These are phyloP conservation scores for Scophthalmus maximus DNA, from an alignment of 2,113 vertebrate species.

Conservation along the genomic window DNA sequence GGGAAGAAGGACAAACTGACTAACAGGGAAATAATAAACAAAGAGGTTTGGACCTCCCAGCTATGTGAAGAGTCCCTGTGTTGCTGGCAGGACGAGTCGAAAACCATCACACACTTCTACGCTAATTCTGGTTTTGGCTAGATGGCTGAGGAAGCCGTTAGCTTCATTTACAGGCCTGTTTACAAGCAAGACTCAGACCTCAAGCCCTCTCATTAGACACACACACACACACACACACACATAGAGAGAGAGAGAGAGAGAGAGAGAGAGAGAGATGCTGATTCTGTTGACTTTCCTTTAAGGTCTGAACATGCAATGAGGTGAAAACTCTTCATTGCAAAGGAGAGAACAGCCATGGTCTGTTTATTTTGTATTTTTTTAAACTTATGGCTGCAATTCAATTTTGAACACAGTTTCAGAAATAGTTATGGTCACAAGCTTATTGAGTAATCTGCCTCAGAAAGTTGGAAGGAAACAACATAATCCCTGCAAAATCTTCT, in stretches of 20 bases:
- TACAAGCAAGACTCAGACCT: slow-evolving; percentile 59
- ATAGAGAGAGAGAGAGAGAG: slow-evolving; percentile 38
- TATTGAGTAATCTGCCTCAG: background rate
- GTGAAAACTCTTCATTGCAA: background rate
- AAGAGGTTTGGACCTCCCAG: slow-evolving; percentile 17
- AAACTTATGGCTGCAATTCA: background rate
- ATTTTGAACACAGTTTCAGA: slow-evolving; percentile 5
- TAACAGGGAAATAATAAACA: background rate
- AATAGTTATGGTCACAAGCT: background rate
- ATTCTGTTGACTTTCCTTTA: slow-evolving; percentile 30
- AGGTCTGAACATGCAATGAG: background rate
- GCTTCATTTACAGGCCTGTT: slow-evolving; percentile 61
- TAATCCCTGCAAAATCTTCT: slow-evolving; percentile 11
- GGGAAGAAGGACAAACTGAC: background rate
- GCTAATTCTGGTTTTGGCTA: slow-evolving; percentile 47
- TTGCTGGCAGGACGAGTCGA: slow-evolving; percentile 22
- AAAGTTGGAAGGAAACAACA: background rate
- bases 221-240: slow-evolving; percentile 33
- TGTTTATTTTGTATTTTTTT: background rate
- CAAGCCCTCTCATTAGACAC: slow-evolving; percentile 43
- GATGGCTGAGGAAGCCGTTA: slow-evolving; percentile 52
- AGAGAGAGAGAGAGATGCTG: slow-evolving; percentile 39
- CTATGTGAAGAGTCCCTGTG: slow-evolving; percentile 34
- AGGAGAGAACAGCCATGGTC: background rate
- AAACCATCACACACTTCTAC: slow-evolving; percentile 40